Percentiles rank a stretch among this genome's conserved stretches.
Conservation (phyloP, 1,140 invertebrate genomes). For the Eufriesea mexicana region DNA sequence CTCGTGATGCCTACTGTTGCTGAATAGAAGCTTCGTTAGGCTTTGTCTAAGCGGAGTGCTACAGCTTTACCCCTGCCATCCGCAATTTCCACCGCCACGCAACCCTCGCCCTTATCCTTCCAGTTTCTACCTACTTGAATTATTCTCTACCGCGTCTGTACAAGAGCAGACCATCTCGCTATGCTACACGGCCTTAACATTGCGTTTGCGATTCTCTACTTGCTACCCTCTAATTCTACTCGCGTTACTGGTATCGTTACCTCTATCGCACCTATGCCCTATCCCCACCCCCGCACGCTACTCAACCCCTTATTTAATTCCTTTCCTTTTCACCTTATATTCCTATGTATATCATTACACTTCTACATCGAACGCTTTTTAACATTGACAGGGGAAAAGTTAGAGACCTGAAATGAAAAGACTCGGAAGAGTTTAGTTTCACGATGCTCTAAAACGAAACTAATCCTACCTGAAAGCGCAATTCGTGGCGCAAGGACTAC, state of each 20-base stretch:
- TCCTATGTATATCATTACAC: background rate
- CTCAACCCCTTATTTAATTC: background rate
- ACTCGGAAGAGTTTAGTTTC: no score
- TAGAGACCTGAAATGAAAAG: no score
- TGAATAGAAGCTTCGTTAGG: constrained; percentile 73
- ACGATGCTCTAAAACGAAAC: no score
- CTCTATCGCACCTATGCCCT: background rate
- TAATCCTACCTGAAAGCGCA: no score
- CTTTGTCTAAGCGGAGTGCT: constrained; percentile 69
- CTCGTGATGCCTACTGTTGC: constrained; percentile 68
- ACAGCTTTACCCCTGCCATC: constrained; percentile 53
- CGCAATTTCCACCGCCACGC: constrained; percentile 45
- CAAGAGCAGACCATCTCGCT: constrained; percentile 26
- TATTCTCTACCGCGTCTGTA: constrained; percentile 36
- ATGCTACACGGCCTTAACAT: background rate
- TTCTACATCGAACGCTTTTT: background rate
- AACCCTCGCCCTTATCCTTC: constrained; percentile 44
- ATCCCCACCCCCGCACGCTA: background rate
- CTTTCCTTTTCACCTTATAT: background rate
- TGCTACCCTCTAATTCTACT: background rate
- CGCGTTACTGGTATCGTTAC: background rate
- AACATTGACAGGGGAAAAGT: no score
- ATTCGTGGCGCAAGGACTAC: background rate
- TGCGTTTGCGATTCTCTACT: background rate
- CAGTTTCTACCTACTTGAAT: constrained; percentile 47